A percentile compares a stretch with the other conserved stretches of the same genome.
phyloP scores from a whole-genome alignment of 2,797 vertebrate genomes.

The Melanotaenia boesemani region DNA sequence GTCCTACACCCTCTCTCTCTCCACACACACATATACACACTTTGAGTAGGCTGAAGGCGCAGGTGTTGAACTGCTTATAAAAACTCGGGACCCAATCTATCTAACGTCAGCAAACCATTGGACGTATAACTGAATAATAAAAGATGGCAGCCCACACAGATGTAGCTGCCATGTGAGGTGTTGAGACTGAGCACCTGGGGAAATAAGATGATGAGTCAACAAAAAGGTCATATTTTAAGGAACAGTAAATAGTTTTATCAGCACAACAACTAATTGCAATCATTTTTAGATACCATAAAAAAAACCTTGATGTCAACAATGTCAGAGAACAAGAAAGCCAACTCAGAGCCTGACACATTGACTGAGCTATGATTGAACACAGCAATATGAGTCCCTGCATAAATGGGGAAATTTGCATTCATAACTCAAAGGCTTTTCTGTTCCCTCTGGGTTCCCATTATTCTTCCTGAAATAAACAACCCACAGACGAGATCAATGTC shows the following conservation, averaged over 20 bases:
- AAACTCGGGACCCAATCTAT: background rate
- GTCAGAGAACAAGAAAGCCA: slow-evolving; percentile 13
- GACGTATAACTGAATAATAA: slow-evolving; percentile 30
- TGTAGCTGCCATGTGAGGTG: slow-evolving; percentile 11
- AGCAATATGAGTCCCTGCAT: slow-evolving; percentile 44
- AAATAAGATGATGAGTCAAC: slow-evolving; percentile 29
- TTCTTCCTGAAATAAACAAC: slow-evolving; percentile 45
- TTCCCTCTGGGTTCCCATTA: slow-evolving; percentile 42
- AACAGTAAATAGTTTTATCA: slow-evolving; percentile 19
- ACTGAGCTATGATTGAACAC: slow-evolving; percentile 44
- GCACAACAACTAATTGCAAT: slow-evolving; percentile 7
- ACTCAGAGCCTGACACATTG: slow-evolving; percentile 10
- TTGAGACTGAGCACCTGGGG: background rate
- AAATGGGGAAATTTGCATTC: slow-evolving; percentile 57
- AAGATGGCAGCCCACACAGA: slow-evolving; percentile 28
- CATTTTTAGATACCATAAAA: background rate
- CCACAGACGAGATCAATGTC: slow-evolving; percentile 52
- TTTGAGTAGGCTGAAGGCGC: background rate
- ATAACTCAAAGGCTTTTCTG: slow-evolving; percentile 36
- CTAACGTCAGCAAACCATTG: background rate
- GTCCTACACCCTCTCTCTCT: background rate
- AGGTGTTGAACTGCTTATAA: slow-evolving; percentile 21
- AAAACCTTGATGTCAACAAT: background rate
- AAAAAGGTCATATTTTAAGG: background rate
- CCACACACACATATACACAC: background rate